These are phyloP conservation scores for Seison nebaliae DNA, from an alignment of 1,140 invertebrate genomes.

Conservation along the genomic window DNA sequence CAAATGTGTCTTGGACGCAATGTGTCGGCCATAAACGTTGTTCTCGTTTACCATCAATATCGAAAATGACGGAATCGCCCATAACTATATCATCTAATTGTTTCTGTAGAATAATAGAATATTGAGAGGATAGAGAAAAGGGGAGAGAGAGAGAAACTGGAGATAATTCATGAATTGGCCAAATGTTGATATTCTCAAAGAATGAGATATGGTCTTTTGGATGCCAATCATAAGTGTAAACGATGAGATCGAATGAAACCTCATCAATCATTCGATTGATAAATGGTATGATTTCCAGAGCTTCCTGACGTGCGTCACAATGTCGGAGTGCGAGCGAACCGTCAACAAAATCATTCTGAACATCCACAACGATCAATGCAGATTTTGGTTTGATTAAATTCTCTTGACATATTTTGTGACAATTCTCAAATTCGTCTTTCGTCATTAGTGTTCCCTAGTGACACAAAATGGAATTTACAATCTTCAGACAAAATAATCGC, in stretches of 20 bases:
- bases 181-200: constrained; percentile 52
- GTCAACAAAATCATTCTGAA: constrained; percentile 89
- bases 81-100: constrained; percentile 1
- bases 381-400: too few relatives aligned
- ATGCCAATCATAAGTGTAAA: constrained; percentile 90
- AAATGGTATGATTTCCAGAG: constrained; percentile 35
- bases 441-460: too few relatives aligned
- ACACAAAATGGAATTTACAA: too few relatives aligned
- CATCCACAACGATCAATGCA: constrained; percentile 74
- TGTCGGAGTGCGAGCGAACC: constrained; percentile 70
- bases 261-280: constrained; percentile 59
- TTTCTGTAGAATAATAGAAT: not conserved
- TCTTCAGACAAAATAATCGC: too few relatives aligned
- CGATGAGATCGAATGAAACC: constrained; percentile 61
- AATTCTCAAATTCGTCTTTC: too few relatives aligned
- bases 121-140: not conserved
- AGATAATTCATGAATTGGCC: constrained; percentile 36
- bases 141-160: constrained; percentile 29
- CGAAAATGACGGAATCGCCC: constrained; percentile 56
- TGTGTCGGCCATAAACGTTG: constrained; percentile 57
- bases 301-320: constrained; percentile 62
- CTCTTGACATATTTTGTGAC: too few relatives aligned
- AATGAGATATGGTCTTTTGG: constrained; percentile 83
- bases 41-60: constrained; percentile 15
- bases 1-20: constrained; percentile 76